Base-by-base conservation (phyloP, 2,888 invertebrate genomes). In the Synergus itoensis region DNA sequence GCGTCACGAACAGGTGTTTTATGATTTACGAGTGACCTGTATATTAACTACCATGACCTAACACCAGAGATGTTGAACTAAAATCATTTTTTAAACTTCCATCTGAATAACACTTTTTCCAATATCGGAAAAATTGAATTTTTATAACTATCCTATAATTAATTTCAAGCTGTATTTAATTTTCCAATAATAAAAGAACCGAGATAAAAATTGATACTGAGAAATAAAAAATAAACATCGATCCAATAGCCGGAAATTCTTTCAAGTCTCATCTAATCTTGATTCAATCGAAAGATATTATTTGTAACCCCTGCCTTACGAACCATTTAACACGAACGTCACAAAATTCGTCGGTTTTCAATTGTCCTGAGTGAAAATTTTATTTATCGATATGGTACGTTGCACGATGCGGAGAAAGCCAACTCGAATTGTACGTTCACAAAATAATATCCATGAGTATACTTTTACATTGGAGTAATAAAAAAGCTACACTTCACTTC, bases 1-100 rank as follows among this genome's bases (percentile, higher is more conserved):
- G 43, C 67, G 67, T 67, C 67, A 43, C 43, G 43, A 67, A 67
- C 67, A 67, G 67, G 67, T 67, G 67, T 41, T 18, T 67, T 67
- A 18, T 67, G 67, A 67, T 67, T 67, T 67, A 67, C 67, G 18
- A 67, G 65, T 41, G 43, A 67, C 67, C 67, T 21, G 28, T 28
- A 41, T 43, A 67, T 67, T 67, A 62, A 67, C 67, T 43, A 43
- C 43, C 18, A 41, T 67, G 67, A 67, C 43, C 67, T 45, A 67
- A 67, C 18, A 67, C 12, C 21, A 67, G 67, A 45, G 43, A 43
- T 21, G 67, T 40, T 9, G 18, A 67, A 67, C 43, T 67, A 67
- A 67, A 43, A 67, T 67, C 11, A 67, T 67, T 67, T 67, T 45
- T 67, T 45, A 67, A 67, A 67, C 67, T 45, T 21, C 41, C 67